Evolutionary conservation across 2,888 invertebrate species (phyloP), one percentile per base, ranked within the genome.

Genomic region (Arge pagana): DNA sequence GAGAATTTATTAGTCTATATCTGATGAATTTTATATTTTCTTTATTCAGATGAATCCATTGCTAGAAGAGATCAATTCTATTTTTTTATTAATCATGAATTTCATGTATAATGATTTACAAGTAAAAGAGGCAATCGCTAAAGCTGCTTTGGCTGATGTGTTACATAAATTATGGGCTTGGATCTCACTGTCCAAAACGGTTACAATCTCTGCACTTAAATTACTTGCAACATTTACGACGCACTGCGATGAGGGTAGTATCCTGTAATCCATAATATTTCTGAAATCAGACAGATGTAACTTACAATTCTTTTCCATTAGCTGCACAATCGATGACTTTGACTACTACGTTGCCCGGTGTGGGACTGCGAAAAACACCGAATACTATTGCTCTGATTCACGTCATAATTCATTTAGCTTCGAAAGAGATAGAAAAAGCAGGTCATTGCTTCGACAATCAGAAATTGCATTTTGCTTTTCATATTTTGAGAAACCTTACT

Each of bases 101-200:
- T 80, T 82, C 52, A 81, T 86, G 80, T 67, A 81, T 39, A 80
- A 81, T 11, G 81, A 81, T 63, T 60, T 63, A 1, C 53, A 74
- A 0, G 83, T 83, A 1, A 88, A 88, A 66, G 79, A 79, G 15
- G 73, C 75, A 24, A 80, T 83, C 21, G 81, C 82, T 0, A 78
- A 80, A 18, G 75, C 80, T 30, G 82, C 82, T 48, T 67, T 87
- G 21, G 80, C 84, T 1, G 80, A 83, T 55, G 78, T 84, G 0
- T 66, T 86, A 8, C 83, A 83, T 64, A 83, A 85, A 59, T 74
- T 87, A 60, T 88, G 88, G 87, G 78, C 82, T 2, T 87, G 87
- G 86, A 82, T 84, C 62, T 81, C 81, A 66, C 78, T 83, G 62
- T 83, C 83, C 18, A 83, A 82, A 42, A 74, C 72, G 40, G 71